These are phyloP conservation scores for Antennarius striatus DNA, from an alignment of 2,113 vertebrate species.

Conservation along the genomic window DNA sequence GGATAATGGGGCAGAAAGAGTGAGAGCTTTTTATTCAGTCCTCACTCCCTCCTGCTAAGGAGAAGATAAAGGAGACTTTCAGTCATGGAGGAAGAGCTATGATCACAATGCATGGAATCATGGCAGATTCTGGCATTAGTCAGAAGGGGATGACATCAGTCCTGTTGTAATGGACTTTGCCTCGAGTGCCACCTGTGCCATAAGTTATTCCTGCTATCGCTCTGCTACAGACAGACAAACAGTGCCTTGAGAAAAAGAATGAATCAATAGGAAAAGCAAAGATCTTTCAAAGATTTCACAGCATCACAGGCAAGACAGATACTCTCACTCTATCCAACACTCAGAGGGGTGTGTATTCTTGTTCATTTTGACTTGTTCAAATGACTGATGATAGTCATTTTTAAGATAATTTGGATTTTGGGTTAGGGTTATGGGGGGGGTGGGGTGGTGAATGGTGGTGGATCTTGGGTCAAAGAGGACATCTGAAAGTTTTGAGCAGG, in stretches of 20 bases:
- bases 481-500: too few species aligned
- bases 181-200: slow-evolving; percentile 44
- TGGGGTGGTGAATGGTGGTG: too few species aligned
- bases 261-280: slow-evolving; percentile 60
- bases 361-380: slow-evolving; percentile 33
- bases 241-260: slow-evolving; percentile 58
- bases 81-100: slow-evolving; percentile 23
- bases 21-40: background rate
- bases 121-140: slow-evolving; percentile 46
- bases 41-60: slow-evolving; percentile 3
- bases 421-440: too few species aligned
- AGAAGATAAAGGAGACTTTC: slow-evolving; percentile 13
- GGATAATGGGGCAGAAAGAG: background rate
- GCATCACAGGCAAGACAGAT: slow-evolving; percentile 38
- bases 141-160: slow-evolving; percentile 45
- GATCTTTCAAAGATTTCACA: slow-evolving; percentile 56
- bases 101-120: slow-evolving; percentile 19
- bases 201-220: slow-evolving; percentile 51
- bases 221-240: slow-evolving; percentile 50
- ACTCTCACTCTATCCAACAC: slow-evolving; percentile 3
- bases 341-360: slow-evolving; percentile 22
- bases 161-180: slow-evolving; percentile 51
- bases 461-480: too few species aligned
- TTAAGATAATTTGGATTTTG: too few species aligned
- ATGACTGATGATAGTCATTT: slow-evolving; percentile 6